Evolutionary conservation across 1,140 invertebrate species (phyloP).

Genomic region (Heliconius eleuchia): DNA sequence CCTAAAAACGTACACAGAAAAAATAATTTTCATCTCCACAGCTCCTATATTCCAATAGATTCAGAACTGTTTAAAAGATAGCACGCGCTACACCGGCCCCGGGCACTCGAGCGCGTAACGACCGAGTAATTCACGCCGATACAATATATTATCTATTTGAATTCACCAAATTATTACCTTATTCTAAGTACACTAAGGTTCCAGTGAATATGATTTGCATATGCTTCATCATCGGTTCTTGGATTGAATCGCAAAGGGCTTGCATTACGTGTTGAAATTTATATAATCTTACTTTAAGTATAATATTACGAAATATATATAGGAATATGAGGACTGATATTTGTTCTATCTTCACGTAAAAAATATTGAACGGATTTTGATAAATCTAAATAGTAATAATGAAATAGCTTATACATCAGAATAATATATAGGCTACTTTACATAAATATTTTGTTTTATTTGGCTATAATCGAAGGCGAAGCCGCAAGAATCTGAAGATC

Average conservation of each 20-base stretch:
- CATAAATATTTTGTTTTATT: too few relatives aligned
- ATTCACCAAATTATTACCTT: constrained; percentile 20
- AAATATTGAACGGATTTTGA: too few relatives aligned
- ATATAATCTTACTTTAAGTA: background rate
- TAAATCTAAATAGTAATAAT: too few relatives aligned
- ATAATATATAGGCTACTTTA: too few relatives aligned
- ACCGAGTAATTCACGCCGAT: constrained; percentile 48
- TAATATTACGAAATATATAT: background rate
- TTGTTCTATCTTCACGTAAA: too few relatives aligned
- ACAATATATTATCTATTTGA: constrained; percentile 38
- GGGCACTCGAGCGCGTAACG: constrained; percentile 45
- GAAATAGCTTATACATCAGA: too few relatives aligned
- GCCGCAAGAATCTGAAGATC: background rate
- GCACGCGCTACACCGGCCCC: constrained; percentile 42
- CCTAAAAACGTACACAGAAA: background rate
- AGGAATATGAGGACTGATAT: background rate
- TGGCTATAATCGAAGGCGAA: too few relatives aligned
- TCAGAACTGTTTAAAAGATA: constrained; percentile 64
- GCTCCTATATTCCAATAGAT: constrained; percentile 46
- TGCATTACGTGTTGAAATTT: background rate
- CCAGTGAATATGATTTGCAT: constrained; percentile 17
- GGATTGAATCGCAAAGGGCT: background rate
- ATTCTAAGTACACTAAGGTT: background rate
- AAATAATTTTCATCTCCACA: constrained; percentile 40
- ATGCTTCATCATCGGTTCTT: background rate